phyloP scores from a whole-genome alignment of 2,113 vertebrate species.

The Syrrhaptes paradoxus region DNA sequence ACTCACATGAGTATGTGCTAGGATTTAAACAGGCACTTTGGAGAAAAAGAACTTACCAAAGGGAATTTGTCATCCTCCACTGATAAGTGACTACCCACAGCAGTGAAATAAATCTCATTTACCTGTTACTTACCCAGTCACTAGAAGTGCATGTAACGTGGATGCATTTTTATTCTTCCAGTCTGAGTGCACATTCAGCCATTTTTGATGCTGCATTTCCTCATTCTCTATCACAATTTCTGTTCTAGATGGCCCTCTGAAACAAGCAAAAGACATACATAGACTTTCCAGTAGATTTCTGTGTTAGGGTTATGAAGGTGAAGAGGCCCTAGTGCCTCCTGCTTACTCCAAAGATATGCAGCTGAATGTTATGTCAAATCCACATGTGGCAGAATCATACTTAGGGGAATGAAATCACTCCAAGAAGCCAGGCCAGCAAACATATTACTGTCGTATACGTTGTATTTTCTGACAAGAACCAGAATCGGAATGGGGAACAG shows the following conservation, averaged over 20 bases:
- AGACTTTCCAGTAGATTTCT: neutral
- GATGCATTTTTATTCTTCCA: conserved; percentile 81
- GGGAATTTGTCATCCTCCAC: neutral
- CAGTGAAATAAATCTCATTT: neutral
- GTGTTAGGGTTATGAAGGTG: neutral
- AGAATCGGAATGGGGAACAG: neutral
- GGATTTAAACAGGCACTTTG: neutral
- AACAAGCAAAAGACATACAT: conserved; percentile 24
- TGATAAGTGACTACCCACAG: neutral
- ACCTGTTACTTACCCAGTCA: conserved; percentile 80
- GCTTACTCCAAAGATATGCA: neutral
- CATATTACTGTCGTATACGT: neutral
- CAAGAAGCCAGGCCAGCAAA: neutral
- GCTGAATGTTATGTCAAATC: neutral
- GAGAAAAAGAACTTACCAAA: neutral
- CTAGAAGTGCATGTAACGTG: conserved; percentile 84
- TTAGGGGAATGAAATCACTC: neutral
- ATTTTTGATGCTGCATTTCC: conserved; percentile 74
- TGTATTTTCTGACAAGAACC: neutral
- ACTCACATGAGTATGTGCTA: neutral
- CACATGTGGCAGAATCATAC: neutral
- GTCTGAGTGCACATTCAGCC: conserved; percentile 83
- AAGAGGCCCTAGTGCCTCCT: neutral
- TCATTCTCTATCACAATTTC: conserved; percentile 70
- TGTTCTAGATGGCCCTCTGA: conserved; percentile 80